phyloP scores from a whole-genome alignment of 2,113 vertebrate species.

The Odontophorus gujanensis region DNA sequence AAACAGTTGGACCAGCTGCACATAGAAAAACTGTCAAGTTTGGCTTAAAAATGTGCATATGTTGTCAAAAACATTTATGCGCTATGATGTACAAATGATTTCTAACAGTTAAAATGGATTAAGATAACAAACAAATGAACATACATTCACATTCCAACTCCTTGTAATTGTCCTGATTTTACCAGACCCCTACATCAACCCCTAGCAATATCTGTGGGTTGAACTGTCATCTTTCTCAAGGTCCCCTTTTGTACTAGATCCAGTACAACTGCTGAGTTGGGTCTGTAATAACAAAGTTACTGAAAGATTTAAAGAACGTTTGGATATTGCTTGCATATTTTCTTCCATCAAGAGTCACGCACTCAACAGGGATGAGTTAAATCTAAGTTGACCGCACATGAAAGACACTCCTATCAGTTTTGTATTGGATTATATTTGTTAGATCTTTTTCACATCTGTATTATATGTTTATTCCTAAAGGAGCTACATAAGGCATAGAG shows the following conservation, averaged over 20 bases:
- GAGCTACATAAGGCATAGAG: background rate
- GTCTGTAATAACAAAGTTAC: background rate
- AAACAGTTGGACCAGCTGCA: background rate
- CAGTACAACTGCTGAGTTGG: background rate
- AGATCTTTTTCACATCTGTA: background rate
- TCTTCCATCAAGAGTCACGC: background rate
- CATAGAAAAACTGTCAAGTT: background rate
- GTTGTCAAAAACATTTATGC: background rate
- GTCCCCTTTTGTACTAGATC: background rate
- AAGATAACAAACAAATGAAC: background rate
- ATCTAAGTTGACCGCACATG: background rate
- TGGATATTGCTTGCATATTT: background rate
- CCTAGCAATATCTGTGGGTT: background rate
- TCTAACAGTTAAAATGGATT: background rate
- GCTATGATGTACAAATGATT: fast-evolving
- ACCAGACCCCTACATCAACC: background rate
- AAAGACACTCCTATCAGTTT: background rate
- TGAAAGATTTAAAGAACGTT: background rate
- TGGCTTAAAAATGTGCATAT: fast-evolving
- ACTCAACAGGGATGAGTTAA: background rate
- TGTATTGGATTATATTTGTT: background rate
- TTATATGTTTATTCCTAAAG: background rate
- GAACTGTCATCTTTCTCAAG: background rate
- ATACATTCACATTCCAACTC: background rate
- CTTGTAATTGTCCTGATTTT: background rate